A percentile compares a stretch with the other conserved stretches of the same genome.
These are phyloP conservation scores for Mustela lutreola DNA, from an alignment of 2,113 vertebrate genomes.

Conservation along the genomic window DNA sequence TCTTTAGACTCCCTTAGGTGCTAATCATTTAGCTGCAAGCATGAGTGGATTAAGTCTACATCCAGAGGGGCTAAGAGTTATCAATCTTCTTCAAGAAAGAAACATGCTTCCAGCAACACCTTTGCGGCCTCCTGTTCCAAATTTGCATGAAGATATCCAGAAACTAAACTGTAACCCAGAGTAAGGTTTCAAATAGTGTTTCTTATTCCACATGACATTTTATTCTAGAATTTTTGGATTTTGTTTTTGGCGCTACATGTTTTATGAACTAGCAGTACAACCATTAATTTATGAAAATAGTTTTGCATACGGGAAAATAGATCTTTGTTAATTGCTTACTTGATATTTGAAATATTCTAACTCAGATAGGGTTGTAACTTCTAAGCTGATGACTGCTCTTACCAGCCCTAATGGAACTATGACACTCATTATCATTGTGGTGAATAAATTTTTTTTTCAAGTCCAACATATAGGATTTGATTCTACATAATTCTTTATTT, in stretches of 20 bases:
- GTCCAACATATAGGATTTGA: not conserved
- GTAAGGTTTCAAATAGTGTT: conserved; percentile 87
- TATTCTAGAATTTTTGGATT: not conserved
- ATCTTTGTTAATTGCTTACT: conserved; percentile 27
- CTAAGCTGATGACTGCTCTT: conserved; percentile 23
- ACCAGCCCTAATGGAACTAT: not conserved
- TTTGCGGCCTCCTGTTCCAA: conserved; percentile 92
- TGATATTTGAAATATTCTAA: conserved; percentile 50
- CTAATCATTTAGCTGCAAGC: conserved; percentile 92
- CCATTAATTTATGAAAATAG: conserved; percentile 48
- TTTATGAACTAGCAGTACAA: not conserved
- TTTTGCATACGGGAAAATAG: not conserved
- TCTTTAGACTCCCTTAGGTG: conserved; percentile 88
- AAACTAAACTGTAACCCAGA: conserved; percentile 97
- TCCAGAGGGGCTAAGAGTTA: conserved; percentile 93
- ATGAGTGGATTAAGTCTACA: conserved; percentile 93
- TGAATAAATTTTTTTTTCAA: not conserved
- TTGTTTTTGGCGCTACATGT: not conserved
- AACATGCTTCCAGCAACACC: conserved; percentile 93
- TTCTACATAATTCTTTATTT: conserved; percentile 33
- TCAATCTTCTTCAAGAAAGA: conserved; percentile 98
- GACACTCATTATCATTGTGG: conserved; percentile 9
- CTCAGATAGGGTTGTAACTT: not conserved
- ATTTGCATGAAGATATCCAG: conserved; percentile 96
- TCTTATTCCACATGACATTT: not conserved